phyloP scores from a whole-genome alignment of 2,113 vertebrate species.

The Chaetura pelagica region DNA sequence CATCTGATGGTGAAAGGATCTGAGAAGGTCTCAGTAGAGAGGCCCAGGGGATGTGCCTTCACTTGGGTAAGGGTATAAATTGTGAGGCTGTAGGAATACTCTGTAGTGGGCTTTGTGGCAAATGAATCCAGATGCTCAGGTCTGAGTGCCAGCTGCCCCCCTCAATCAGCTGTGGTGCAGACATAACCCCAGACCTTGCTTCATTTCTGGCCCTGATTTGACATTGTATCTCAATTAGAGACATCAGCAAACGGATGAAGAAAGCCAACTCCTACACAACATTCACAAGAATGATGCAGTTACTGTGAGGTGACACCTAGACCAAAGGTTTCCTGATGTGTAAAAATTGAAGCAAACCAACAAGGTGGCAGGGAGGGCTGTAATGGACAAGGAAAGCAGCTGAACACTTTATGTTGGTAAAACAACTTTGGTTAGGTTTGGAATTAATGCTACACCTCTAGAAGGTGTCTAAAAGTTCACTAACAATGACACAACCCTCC shows the following conservation, averaged over 20 bases:
- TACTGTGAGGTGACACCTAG: neutral
- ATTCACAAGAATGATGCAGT: neutral
- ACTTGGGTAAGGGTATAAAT: neutral
- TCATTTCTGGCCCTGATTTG: neutral
- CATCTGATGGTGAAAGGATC: neutral
- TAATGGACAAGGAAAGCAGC: neutral
- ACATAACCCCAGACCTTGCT: neutral
- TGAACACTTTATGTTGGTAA: neutral
- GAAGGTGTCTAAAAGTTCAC: neutral
- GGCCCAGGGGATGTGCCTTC: neutral
- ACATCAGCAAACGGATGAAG: neutral
- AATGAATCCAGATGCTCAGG: neutral
- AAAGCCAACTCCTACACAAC: neutral
- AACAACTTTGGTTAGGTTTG: neutral
- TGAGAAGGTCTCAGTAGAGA: neutral
- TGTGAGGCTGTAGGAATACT: neutral
- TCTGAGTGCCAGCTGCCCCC: neutral
- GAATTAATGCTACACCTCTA: neutral
- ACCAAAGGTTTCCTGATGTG: neutral
- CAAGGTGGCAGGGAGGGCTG: neutral
- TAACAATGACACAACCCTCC: neutral
- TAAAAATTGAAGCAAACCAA: neutral
- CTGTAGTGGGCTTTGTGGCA: neutral
- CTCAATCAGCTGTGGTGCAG: neutral
- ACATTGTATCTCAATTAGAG: neutral